Percentiles rank a stretch among this genome's conserved stretches.
phyloP scores from a whole-genome alignment of 2,113 vertebrate genomes.

The Varanus komodoensis region DNA sequence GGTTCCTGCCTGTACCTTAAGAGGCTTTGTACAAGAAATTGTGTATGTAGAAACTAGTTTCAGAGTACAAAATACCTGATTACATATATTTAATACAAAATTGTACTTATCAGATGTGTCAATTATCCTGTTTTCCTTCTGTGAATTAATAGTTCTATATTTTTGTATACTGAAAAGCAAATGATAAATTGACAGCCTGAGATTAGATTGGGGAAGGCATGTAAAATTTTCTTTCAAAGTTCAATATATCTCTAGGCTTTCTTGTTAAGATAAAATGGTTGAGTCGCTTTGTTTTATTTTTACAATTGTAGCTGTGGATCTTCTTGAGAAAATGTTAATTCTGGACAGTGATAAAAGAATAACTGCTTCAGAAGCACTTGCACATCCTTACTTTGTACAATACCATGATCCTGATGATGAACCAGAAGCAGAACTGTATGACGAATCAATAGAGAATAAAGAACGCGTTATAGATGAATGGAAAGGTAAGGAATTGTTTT shows the following conservation, averaged over 20 bases:
- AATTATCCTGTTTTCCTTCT: not conserved
- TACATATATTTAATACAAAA: not conserved
- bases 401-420: conserved; percentile 96
- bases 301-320: conserved; percentile 86
- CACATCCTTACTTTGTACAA: conserved; percentile 95
- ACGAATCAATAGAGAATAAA: conserved; percentile 92
- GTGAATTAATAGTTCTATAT: not conserved
- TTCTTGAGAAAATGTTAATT: conserved; percentile 96
- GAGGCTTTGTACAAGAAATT: not conserved
- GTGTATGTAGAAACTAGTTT: not conserved
- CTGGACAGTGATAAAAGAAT: conserved; percentile 95
- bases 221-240: not conserved
- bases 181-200: not conserved
- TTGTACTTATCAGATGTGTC: not conserved
- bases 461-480: conserved; percentile 93
- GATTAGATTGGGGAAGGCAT: conserved; percentile 33
- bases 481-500: conserved; percentile 84
- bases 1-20: not conserved
- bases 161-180: not conserved
- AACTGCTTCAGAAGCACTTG: conserved; percentile 89
- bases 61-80: too few species aligned
- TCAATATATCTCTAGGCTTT: conserved; percentile 27
- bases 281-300: not conserved
- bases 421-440: conserved; percentile 90
- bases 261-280: not conserved